Evolutionary conservation across 2,113 vertebrate genomes (phyloP), one percentile per base, ranked within the genome.

Genomic region (Catharus fuscescens): DNA sequence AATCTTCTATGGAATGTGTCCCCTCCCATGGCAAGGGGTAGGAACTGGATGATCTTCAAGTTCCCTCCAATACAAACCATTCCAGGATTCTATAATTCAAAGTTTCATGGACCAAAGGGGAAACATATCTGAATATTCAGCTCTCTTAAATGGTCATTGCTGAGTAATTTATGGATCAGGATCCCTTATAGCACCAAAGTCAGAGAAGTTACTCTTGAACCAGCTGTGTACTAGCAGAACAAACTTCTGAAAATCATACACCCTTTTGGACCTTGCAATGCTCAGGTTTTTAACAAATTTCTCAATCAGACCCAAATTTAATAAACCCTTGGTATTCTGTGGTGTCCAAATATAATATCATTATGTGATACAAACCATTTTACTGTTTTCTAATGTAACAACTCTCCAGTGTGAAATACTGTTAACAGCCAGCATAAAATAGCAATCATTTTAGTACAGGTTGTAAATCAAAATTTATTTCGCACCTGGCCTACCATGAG

Each of bases 391-490:
- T 95, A 88, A 90, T 95, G 48, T 90, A 93, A 95, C 76, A 81
- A 0, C 54, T 86, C 96, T 96, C 96, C 44, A 57, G 82, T 67
- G 90, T 71, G 94, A 91, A 95, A 88, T 59, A 60, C 40, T 86
- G 56, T 77, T 97, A 93, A 97, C 54, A 79, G 90, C 64, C 21
- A 69, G 31, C 50, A 79, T 92, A 90, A 97, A 96, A 96, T 52
- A 47, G 73, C 1, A 4, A 92, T 94, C 87, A 86, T 84, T 96
- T 96, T 70, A 96, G 57, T 84, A 77, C 44, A 25, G 84, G 72
- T 8, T 38, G 74, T 95, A 97, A 96, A 96, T 98, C 96, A 96
- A 92, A 65, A 95, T 97, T 94, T 95, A 95, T 95, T 95, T 93
- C 83, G 54, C 56, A 80, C 91, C 69, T 72, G 64, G 42, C 54